Evolutionary conservation across 1,140 invertebrate genomes (phyloP), one percentile per base, ranked within the genome.

Genomic region (Listronotus oregonensis): DNA sequence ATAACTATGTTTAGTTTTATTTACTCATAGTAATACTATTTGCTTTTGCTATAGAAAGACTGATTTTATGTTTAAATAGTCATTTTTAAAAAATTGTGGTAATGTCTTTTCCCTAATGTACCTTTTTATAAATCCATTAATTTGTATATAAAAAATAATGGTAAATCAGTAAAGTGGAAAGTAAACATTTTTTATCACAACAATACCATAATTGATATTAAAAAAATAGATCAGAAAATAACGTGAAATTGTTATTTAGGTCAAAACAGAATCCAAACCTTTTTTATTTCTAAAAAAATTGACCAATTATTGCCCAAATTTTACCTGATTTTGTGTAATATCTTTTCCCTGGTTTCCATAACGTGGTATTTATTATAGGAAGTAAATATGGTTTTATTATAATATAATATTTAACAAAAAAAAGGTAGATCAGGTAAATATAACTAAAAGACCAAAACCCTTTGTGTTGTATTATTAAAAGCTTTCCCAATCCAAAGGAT

Each of bases 391-490:
- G 83, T 75, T 89, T 89, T 31, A 91, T 75, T 5, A 91, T 67
- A 14, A 82, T 69, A 66, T 84, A 87, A 74, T 93, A 92, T 17
- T 91, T 73, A 10, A 91, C 47, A 14, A 82, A 81, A 60, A 85
- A 79, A 68, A 91, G 89, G 17, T 83, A 76, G 31, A 92, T 80
- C 17, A 77, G 72, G 0, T 89, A 79, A 94, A 70, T 10, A 93
- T 82, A 9, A 92, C 76, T 0, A 94, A 78, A 74, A 92, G 85
- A 46, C 90, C 90, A 70, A 90, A 88, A 1, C 91, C 91, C 55
- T 85, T 67, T 70, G 90, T 69, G 85, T 89, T 2, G 70, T 71
- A 8, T 64, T 17, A n/a, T 51, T 56, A n/a, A 75, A 58, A 1
- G 77, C 68, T 3, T 75, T 75, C 66, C 49, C 64, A 71, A 52